Conservation (phyloP, 1,140 invertebrate genomes). For the Formica exsecta region DNA sequence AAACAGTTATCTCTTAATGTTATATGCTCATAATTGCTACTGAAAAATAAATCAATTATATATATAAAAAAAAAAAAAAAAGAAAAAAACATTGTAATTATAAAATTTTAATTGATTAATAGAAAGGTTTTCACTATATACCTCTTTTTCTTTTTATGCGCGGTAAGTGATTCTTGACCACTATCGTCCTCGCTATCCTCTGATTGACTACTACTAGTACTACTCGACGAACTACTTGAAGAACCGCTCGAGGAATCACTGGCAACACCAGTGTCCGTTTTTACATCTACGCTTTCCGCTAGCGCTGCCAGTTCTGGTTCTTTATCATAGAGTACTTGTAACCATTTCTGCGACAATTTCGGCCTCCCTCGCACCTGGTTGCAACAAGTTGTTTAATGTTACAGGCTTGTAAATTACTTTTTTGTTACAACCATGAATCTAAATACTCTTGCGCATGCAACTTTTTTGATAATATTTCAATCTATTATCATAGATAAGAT, state of each 20-base stretch:
- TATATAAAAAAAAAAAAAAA: neutral
- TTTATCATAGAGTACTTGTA: constrained; percentile 88
- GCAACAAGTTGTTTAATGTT: constrained; percentile 25
- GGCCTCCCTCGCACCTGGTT: constrained; percentile 92
- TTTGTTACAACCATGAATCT: neutral
- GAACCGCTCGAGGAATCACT: constrained; percentile 98
- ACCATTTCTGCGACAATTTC: constrained; percentile 93
- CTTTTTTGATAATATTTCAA: constrained; percentile 23
- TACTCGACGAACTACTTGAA: constrained; percentile 93
- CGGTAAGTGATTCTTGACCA: constrained; percentile 95
- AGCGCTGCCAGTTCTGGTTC: constrained; percentile 94
- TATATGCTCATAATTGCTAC: constrained; percentile 66
- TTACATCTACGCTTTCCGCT: constrained; percentile 95
- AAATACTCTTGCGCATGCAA: neutral
- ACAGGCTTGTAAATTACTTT: neutral
- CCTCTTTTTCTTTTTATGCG: constrained; percentile 95
- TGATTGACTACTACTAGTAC: constrained; percentile 88
- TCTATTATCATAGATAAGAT: neutral
- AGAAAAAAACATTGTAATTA: constrained; percentile 3
- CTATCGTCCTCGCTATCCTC: constrained; percentile 91
- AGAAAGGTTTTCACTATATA: constrained; percentile 55
- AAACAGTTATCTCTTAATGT: constrained; percentile 75
- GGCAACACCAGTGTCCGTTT: constrained; percentile 95
- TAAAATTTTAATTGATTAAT: constrained; percentile 5
- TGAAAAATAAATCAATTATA: constrained; percentile 74